Evolutionary conservation across 2,113 vertebrate species (phyloP).

Genomic region (Macquaria ambigua): DNA sequence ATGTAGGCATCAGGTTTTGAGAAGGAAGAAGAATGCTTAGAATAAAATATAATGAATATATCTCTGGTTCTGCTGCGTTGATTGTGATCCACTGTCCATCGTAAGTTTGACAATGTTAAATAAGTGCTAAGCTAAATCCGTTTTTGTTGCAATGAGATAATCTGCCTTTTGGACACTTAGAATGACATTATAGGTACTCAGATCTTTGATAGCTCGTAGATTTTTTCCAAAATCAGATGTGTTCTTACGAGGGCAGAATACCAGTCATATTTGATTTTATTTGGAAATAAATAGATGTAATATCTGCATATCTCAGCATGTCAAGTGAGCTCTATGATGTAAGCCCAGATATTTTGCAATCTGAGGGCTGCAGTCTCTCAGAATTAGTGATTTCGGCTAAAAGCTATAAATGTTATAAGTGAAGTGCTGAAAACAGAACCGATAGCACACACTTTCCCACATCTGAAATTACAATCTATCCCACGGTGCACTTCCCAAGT

Average conservation of each 20-base stretch:
- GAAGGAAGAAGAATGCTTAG: too few species aligned
- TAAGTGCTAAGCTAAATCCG: too few species aligned
- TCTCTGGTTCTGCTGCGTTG: too few species aligned
- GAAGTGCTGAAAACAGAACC: background rate
- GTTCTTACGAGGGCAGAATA: background rate
- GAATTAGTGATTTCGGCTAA: background rate
- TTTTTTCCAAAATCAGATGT: background rate
- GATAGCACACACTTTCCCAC: background rate
- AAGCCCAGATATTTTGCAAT: conserved; percentile 32
- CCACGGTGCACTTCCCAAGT: background rate
- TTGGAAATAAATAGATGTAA: conserved; percentile 17
- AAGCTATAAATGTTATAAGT: conserved; percentile 9
- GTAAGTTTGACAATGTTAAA: too few species aligned
- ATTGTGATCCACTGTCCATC: too few species aligned
- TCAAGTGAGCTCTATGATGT: conserved; percentile 15
- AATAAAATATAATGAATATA: too few species aligned
- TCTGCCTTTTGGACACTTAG: too few species aligned
- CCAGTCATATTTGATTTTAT: background rate
- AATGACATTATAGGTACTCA: background rate
- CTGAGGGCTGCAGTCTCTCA: background rate
- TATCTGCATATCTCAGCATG: background rate
- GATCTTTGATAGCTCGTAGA: background rate
- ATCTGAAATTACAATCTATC: background rate
- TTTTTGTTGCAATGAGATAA: too few species aligned
- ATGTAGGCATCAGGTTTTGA: too few species aligned